Conservation (phyloP, 1,140 invertebrate genomes). For the Adelges cooleyi region DNA sequence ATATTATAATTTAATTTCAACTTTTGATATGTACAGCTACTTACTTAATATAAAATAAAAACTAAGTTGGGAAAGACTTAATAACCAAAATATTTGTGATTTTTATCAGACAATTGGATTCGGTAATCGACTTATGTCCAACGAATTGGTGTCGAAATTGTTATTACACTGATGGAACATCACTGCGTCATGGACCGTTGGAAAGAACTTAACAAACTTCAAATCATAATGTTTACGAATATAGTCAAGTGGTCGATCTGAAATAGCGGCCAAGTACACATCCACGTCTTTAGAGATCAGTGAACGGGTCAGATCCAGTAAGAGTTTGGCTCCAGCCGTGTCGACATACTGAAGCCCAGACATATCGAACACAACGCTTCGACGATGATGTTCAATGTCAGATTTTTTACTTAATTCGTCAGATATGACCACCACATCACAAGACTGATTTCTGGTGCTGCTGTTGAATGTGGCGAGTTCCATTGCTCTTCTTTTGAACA, state of each 20-base stretch:
- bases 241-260: background rate
- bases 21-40: background rate
- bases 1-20: background rate
- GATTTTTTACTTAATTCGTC: constrained; percentile 37
- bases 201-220: background rate
- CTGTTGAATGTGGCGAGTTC: background rate
- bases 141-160: background rate
- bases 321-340: background rate
- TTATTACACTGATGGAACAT: background rate
- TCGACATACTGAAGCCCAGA: constrained; percentile 23
- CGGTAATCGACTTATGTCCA: background rate
- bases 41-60: too few species aligned
- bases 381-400: constrained; percentile 39
- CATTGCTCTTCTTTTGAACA: background rate
- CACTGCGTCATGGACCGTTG: constrained; percentile 6
- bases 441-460: background rate
- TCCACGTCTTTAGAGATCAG: background rate
- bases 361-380: constrained; percentile 10
- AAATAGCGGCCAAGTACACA: background rate
- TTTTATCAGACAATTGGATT: background rate
- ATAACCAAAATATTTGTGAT: background rate
- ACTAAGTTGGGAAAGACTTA: background rate
- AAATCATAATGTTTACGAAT: background rate
- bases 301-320: background rate
- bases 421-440: constrained; percentile 24